Conservation (phyloP, 2,113 vertebrate species). For the Hassar affinis region DNA sequence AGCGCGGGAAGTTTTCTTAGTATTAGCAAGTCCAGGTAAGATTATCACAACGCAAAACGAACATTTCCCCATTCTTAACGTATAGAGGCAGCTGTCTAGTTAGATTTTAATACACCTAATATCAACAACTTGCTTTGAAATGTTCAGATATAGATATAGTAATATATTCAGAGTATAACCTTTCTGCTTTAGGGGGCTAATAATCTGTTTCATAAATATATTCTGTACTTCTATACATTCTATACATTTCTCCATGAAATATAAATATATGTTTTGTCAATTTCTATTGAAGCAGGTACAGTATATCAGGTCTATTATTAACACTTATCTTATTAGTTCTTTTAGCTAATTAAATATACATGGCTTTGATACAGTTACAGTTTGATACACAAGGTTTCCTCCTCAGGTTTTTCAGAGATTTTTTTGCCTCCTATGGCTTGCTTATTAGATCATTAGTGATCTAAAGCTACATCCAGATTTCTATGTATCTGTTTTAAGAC, state of each 20-base stretch:
- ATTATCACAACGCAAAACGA: neutral
- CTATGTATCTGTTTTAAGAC: neutral
- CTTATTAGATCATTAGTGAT: neutral
- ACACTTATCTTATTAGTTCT: neutral
- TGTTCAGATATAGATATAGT: too few relatives aligned
- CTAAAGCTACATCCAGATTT: neutral
- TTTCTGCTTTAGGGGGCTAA: neutral
- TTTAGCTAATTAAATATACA: neutral
- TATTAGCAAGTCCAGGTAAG: constrained; percentile 14
- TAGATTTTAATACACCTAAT: neutral
- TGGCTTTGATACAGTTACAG: neutral
- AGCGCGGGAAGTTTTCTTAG: neutral
- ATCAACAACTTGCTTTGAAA: neutral
- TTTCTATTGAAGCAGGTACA: neutral
- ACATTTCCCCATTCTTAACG: too few relatives aligned
- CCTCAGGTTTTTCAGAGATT: neutral
- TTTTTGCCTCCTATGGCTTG: neutral
- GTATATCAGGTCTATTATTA: neutral
- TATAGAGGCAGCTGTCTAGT: neutral
- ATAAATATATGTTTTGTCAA: neutral
- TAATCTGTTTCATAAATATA: neutral
- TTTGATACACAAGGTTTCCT: too few relatives aligned
- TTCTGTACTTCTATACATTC: too few relatives aligned
- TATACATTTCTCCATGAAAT: neutral
- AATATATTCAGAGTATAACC: too few relatives aligned